phyloP scores from a whole-genome alignment of 2,797 vertebrate genomes.

The Bufotes viridis region DNA sequence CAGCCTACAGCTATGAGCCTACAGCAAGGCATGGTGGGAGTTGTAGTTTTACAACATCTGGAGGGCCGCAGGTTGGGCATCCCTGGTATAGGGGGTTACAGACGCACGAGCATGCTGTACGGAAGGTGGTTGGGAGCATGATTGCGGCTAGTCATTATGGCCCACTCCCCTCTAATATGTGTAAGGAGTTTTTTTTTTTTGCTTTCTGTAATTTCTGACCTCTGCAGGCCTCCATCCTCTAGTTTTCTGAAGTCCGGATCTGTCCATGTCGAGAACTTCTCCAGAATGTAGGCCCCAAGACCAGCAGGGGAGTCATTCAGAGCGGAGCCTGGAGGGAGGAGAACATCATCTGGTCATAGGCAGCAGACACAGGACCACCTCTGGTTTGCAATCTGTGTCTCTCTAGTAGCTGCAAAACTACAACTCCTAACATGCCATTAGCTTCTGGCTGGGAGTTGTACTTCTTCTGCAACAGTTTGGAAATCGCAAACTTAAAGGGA shows the following conservation, averaged over 20 bases:
- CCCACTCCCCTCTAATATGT: background rate
- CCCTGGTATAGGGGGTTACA: no score
- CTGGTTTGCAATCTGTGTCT: no score
- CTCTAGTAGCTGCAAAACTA: no score
- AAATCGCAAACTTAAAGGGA: background rate
- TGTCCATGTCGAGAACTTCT: conserved; percentile 90
- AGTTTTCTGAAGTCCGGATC: conserved; percentile 74
- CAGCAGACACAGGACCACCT: background rate
- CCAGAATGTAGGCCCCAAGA: conserved; percentile 87
- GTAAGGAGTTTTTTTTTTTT: background rate
- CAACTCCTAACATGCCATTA: no score
- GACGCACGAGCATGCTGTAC: no score
- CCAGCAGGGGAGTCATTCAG: conserved; percentile 87
- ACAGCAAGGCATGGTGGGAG: no score
- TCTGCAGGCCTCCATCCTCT: conserved; percentile 83
- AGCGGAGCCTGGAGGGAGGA: conserved; percentile 76
- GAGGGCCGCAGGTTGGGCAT: no score
- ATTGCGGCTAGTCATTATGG: background rate
- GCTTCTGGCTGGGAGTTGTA: background rate
- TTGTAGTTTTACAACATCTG: no score
- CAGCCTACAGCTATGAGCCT: no score
- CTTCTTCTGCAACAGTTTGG: background rate
- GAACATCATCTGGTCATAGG: background rate
- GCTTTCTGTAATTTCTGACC: conserved; percentile 69
- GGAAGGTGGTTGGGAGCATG: no score